Evolutionary conservation across 2,113 vertebrate species (phyloP), one percentile per base, ranked within the genome.

Genomic region (Perccottus glenii): DNA sequence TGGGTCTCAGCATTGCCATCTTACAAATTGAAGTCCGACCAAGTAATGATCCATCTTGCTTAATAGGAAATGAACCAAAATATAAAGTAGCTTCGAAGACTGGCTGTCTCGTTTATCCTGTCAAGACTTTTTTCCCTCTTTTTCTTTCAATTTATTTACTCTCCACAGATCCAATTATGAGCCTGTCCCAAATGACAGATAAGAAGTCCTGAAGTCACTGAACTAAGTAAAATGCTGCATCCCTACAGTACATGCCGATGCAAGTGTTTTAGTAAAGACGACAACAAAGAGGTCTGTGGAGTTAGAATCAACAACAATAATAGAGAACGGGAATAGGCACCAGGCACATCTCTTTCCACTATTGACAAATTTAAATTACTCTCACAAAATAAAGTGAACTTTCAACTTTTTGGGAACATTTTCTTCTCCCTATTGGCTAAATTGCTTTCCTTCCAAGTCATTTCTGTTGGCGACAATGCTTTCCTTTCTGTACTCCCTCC

Each of bases 11-110:
- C 59, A 70, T 73, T n/a, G 6, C 59, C 74, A 69, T 83, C 73
- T 70, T 67, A 85, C 81, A 85, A 82, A 84, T 63, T 65, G 82
- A 77, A 61, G 77, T 76, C 77, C 76, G 78, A 75, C 69, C 75
- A 15, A 35, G 49, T 52, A 64, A 83, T 75, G 67, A 90, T 85
- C 74, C 53, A 78, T 83, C 78, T 87, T 60, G 2, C 62, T 79
- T 85, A 75, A 78, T 64, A 56, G 79, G 71, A 83, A 82, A 78
- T 74, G 65, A 86, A 64, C 61, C 51, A 33, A 85, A 73, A 85
- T 73, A 81, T 78, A 73, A 78, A 86, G 69, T 49, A 71, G 64
- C 53, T 52, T 57, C 43, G 45, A 47, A 35, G 72, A 68, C 58
- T 55, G 14, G 7, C 53, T 38, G 10, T 6, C 48, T 73, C 56